Evolutionary conservation across 2,888 invertebrate species (phyloP).

Genomic region (Therioaphis trifolii): DNA sequence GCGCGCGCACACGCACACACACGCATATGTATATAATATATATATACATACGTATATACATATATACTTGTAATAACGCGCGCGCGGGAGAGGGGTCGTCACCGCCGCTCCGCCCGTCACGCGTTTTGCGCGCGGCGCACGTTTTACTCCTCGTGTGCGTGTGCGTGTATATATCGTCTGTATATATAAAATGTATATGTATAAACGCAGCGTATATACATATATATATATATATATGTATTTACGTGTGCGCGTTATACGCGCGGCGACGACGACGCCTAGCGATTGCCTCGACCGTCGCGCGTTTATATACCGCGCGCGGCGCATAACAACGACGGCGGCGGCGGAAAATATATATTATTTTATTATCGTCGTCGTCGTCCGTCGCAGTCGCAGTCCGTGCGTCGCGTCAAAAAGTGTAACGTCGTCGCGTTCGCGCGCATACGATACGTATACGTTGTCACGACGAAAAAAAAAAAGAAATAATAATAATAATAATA

Average conservation of each 20-base stretch:
- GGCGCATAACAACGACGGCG: constrained; percentile 11
- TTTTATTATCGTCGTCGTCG: background rate
- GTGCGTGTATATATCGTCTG: background rate
- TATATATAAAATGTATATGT: background rate
- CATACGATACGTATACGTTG: too few relatives aligned
- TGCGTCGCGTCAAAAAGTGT: constrained; percentile 29
- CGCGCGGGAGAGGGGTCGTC: background rate
- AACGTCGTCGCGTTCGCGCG: background rate
- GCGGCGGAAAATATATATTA: constrained; percentile 9
- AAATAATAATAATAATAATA: too few relatives aligned
- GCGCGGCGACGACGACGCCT: constrained; percentile 35
- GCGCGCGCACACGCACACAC: constrained; percentile 35
- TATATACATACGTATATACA: background rate
- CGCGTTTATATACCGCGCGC: constrained; percentile 24
- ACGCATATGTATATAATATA: too few relatives aligned
- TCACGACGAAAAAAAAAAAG: too few relatives aligned
- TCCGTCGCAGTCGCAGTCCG: background rate
- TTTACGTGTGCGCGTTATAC: constrained; percentile 21
- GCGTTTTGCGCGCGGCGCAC: constrained; percentile 38
- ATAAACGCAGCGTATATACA: background rate
- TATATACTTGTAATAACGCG: background rate
- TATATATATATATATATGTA: too few relatives aligned
- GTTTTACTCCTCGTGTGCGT: background rate
- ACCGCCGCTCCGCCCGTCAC: too few relatives aligned
- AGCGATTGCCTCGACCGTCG: constrained; percentile 24